These are phyloP conservation scores for Teleiodes luculella DNA, from an alignment of 2,888 invertebrate genomes.

Conservation along the genomic window DNA sequence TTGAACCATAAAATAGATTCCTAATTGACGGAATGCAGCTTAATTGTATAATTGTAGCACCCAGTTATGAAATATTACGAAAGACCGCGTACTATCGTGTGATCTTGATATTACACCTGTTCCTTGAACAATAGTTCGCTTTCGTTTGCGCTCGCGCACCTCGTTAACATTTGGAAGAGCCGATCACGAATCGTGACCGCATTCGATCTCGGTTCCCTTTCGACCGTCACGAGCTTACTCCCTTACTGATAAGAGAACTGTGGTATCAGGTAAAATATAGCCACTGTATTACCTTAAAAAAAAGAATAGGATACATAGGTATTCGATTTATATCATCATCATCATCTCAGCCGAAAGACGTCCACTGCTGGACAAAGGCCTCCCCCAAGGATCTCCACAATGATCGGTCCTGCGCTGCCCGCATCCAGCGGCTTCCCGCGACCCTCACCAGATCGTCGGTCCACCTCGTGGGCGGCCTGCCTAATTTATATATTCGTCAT, in stretches of 20 bases:
- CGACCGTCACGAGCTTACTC: constrained; percentile 52
- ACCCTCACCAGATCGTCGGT: too few species aligned
- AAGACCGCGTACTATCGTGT: constrained; percentile 33
- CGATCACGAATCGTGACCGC: constrained; percentile 63
- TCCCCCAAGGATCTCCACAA: too few species aligned
- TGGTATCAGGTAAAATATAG: background rate
- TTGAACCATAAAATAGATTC: constrained; percentile 6
- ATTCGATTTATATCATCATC: too few species aligned
- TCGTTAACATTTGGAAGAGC: constrained; percentile 67
- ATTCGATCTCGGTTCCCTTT: constrained; percentile 56
- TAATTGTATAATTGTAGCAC: constrained; percentile 14
- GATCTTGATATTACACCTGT: constrained; percentile 53
- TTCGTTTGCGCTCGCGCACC: constrained; percentile 53
- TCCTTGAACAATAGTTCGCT: constrained; percentile 63
- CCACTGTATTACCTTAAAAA: too few species aligned
- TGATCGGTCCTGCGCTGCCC: too few species aligned
- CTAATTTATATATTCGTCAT: too few species aligned
- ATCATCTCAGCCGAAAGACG: too few species aligned
- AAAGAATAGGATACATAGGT: too few species aligned
- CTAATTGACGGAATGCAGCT: background rate
- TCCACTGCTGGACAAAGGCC: too few species aligned
- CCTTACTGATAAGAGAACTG: constrained; percentile 20
- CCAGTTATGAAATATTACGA: constrained; percentile 35
- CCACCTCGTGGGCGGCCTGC: too few species aligned
- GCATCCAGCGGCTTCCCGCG: too few species aligned